These are phyloP conservation scores for Coluber constrictor DNA, from an alignment of 2,797 vertebrate species.

Conservation along the genomic window DNA sequence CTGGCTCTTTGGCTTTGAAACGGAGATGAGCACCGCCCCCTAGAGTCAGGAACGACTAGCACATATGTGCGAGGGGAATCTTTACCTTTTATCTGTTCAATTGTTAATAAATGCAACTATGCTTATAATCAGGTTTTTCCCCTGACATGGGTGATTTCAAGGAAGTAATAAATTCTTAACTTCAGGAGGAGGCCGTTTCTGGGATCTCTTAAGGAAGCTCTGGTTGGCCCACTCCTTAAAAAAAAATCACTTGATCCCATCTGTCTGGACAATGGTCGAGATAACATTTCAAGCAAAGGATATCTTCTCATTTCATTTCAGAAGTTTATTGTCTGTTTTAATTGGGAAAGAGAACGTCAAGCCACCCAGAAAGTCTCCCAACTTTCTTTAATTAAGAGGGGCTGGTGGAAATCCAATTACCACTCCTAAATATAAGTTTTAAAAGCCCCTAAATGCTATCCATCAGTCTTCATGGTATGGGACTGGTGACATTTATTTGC, in stretches of 20 bases:
- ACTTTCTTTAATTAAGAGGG: slow-evolving; percentile 53
- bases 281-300: not conserved
- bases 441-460: slow-evolving; percentile 45
- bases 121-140: too few relatives aligned
- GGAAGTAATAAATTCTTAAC: not conserved
- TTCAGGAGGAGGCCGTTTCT: not conserved
- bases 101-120: too few relatives aligned
- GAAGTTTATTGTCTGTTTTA: slow-evolving; percentile 47
- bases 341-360: slow-evolving; percentile 39
- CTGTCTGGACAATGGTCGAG: not conserved
- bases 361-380: slow-evolving; percentile 32
- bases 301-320: not conserved
- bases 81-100: too few relatives aligned
- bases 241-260: not conserved
- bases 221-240: not conserved
- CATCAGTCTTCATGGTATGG: slow-evolving; percentile 49
- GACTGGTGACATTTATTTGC: slow-evolving; percentile 31
- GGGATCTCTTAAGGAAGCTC: not conserved
- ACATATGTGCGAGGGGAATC: too few relatives aligned
- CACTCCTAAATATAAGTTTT: slow-evolving; percentile 23
- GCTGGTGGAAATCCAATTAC: slow-evolving; percentile 40
- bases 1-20: too few relatives aligned
- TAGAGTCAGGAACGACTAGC: too few relatives aligned
- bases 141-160: not conserved
- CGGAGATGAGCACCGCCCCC: too few relatives aligned